Evolutionary conservation across 2,888 invertebrate genomes (phyloP).

Genomic region (Limenitis arthemis): DNA sequence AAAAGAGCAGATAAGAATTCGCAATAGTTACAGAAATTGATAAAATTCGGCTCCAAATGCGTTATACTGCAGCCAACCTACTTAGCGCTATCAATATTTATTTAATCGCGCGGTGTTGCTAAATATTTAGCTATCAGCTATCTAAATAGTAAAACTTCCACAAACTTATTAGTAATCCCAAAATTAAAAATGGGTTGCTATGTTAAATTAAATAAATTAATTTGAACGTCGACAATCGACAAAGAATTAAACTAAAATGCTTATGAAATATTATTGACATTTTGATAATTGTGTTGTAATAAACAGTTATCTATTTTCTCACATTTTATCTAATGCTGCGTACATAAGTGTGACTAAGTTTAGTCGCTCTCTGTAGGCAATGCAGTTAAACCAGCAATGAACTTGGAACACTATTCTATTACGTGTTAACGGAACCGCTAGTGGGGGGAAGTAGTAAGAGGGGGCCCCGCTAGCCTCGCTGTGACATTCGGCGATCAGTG

Average conservation of each 20-base stretch:
- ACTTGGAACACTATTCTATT: slow-evolving; percentile 34
- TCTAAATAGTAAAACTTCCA: slow-evolving; percentile 13
- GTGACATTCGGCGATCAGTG: slow-evolving; percentile 67
- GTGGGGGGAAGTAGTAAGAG: slow-evolving; percentile 43
- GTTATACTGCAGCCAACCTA: slow-evolving; percentile 63
- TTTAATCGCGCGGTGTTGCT: slow-evolving; percentile 51
- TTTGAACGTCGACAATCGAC: not conserved
- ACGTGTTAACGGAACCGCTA: slow-evolving; percentile 37
- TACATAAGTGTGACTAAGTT: slow-evolving; percentile 4
- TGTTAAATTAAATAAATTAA: not conserved
- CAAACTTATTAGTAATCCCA: not conserved
- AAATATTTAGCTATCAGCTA: slow-evolving; percentile 39
- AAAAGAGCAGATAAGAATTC: slow-evolving; percentile 53
- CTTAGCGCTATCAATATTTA: slow-evolving; percentile 60
- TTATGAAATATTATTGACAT: slow-evolving; percentile 3
- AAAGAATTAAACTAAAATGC: not conserved
- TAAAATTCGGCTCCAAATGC: slow-evolving; percentile 60
- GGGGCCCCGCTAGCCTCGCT: slow-evolving; percentile 63
- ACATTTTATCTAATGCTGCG: not conserved
- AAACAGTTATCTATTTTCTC: not conserved
- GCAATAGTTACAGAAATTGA: slow-evolving; percentile 62
- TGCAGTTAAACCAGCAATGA: slow-evolving; percentile 40
- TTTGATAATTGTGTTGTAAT: slow-evolving; percentile 1
- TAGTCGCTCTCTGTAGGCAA: slow-evolving; percentile 4
- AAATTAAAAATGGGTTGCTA: slow-evolving; percentile 4